phyloP scores from a whole-genome alignment of 2,113 vertebrate species.

The Mobula birostris region DNA sequence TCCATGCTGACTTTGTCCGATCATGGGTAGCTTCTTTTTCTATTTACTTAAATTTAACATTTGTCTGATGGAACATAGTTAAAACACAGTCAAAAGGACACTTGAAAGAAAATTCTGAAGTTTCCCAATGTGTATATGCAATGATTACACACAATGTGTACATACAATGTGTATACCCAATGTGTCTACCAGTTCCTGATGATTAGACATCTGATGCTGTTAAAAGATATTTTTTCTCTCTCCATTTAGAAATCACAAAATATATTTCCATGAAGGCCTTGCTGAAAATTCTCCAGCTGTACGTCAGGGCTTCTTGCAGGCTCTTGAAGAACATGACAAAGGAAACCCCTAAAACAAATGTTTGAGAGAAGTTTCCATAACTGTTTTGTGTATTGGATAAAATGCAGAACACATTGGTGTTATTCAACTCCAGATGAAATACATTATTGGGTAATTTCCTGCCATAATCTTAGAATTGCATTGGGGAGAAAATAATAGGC shows the following conservation, averaged over 20 bases:
- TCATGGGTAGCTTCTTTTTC: not conserved
- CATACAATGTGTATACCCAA: not conserved
- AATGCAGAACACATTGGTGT: not conserved
- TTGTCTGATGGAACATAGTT: not conserved
- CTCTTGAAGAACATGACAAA: not conserved
- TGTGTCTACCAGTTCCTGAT: no score
- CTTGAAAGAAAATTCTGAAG: not conserved
- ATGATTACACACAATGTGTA: no score
- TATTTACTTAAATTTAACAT: not conserved
- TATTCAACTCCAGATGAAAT: not conserved
- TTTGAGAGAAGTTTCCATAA: not conserved
- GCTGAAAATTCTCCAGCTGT: not conserved
- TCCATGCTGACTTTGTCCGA: no score
- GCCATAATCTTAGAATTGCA: no score
- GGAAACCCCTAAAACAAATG: not conserved
- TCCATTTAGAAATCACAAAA: not conserved
- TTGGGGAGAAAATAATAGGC: no score
- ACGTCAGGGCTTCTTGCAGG: not conserved
- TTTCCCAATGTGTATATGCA: not conserved
- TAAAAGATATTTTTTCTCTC: not conserved
- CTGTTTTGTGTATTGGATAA: not conserved
- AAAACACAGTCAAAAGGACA: not conserved
- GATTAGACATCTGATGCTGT: not conserved
- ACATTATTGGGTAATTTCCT: not conserved
- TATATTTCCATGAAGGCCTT: not conserved